A percentile compares a stretch with the other conserved stretches of the same genome.
Evolutionary conservation across 2,113 vertebrate species (phyloP).

Genomic region (Varanus komodoensis): DNA sequence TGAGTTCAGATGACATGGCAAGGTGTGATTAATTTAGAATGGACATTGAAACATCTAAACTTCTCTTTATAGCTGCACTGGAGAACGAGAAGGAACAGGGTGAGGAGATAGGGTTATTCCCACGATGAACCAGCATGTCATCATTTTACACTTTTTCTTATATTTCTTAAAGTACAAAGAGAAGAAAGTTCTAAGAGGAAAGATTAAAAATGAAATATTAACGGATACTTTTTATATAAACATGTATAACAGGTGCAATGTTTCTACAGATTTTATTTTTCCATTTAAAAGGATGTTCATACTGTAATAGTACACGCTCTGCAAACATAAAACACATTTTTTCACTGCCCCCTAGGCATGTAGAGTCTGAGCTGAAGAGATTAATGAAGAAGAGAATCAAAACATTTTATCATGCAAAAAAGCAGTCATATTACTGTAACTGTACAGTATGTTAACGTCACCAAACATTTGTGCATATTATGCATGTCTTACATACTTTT

Average conservation of each 20-base stretch:
- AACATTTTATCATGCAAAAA: slow-evolving; percentile 14
- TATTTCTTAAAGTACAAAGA: neutral
- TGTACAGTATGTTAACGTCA: slow-evolving; percentile 18
- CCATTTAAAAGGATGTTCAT: neutral
- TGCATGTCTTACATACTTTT: neutral
- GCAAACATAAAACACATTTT: neutral
- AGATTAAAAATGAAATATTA: neutral
- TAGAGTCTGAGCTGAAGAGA: neutral
- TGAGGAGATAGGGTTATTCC: too few relatives aligned
- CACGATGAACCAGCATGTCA: too few relatives aligned
- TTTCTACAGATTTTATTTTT: neutral
- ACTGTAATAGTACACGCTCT: neutral
- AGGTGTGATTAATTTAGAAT: neutral
- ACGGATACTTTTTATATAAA: neutral
- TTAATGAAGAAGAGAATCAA: slow-evolving; percentile 21
- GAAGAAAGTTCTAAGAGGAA: neutral
- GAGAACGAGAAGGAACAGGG: neutral
- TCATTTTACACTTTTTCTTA: neutral
- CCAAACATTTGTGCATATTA: slow-evolving; percentile 1
- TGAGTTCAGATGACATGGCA: neutral
- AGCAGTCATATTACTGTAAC: neutral
- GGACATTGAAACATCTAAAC: neutral
- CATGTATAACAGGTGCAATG: neutral
- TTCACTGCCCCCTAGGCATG: neutral
- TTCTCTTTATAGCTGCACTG: neutral